These are phyloP conservation scores for Gymnoscopelus braueri DNA, from an alignment of 2,797 vertebrate species.

Conservation along the genomic window DNA sequence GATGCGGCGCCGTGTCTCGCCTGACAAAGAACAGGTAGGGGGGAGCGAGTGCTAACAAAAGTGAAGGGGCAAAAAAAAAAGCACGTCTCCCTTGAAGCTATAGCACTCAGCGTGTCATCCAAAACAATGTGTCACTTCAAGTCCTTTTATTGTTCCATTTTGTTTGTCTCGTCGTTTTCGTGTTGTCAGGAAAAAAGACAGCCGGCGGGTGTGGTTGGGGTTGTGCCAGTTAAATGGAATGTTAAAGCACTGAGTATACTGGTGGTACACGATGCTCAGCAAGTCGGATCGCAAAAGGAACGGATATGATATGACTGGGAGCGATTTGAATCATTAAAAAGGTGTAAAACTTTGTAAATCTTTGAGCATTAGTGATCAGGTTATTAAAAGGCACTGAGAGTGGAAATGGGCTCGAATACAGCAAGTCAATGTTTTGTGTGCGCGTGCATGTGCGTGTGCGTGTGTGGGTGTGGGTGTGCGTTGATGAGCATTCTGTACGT, in stretches of 20 bases:
- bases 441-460: no score
- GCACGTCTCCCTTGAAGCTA: slow-evolving; percentile 57
- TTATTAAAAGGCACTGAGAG: no score
- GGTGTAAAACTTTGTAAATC: no score
- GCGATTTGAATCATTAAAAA: slow-evolving; percentile 17
- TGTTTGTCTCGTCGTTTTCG: slow-evolving; percentile 6
- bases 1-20: slow-evolving; percentile 54
- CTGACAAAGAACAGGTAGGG: slow-evolving; percentile 71
- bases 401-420: no score
- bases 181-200: not conserved
- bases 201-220: not conserved
- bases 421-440: no score
- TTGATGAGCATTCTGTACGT: no score
- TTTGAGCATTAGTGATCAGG: no score
- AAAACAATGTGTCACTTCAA: slow-evolving; percentile 48
- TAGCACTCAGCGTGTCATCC: slow-evolving; percentile 47
- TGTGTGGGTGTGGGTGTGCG: no score
- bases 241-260: slow-evolving; percentile 36
- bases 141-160: slow-evolving; percentile 30
- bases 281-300: not conserved
- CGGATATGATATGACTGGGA: slow-evolving; percentile 36
- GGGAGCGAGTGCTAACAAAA: slow-evolving; percentile 53
- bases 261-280: slow-evolving; percentile 38
- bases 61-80: slow-evolving; percentile 29
- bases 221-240: slow-evolving; percentile 38